Conservation (phyloP, 2,797 vertebrate genomes). For the Spondyliosoma cantharus region DNA sequence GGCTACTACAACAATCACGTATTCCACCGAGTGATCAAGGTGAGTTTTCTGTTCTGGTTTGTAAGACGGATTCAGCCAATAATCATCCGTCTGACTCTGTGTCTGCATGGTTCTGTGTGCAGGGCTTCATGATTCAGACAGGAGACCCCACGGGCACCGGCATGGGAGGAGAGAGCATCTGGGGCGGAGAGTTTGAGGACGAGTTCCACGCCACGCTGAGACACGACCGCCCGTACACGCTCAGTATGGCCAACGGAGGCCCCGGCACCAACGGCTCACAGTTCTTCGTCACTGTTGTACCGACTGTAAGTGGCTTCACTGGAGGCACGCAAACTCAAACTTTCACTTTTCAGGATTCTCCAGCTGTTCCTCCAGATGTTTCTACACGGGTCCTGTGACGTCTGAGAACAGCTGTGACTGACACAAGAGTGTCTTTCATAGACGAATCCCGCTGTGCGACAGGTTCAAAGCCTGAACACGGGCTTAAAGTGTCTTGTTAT, state of each 20-base stretch:
- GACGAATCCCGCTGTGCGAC: too few species aligned
- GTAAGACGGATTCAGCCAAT: accelerated
- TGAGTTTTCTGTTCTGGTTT: slow-evolving; percentile 46
- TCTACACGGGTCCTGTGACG: too few species aligned
- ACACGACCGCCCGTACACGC: slow-evolving; percentile 97
- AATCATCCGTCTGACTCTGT: neutral
- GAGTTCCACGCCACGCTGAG: slow-evolving; percentile 97
- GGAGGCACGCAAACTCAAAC: neutral
- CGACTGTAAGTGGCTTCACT: slow-evolving; percentile 88
- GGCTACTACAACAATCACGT: slow-evolving; percentile 96
- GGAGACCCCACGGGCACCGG: slow-evolving; percentile 98
- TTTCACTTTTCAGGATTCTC: too few species aligned
- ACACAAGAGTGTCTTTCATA: too few species aligned
- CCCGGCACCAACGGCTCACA: slow-evolving; percentile 96
- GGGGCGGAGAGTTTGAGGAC: slow-evolving; percentile 98
- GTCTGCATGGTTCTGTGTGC: neutral
- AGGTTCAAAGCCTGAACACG: neutral
- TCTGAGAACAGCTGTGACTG: too few species aligned
- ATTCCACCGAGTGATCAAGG: slow-evolving; percentile 98
- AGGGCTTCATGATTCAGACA: slow-evolving; percentile 99
- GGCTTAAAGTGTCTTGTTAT: neutral
- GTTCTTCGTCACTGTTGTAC: slow-evolving; percentile 98
- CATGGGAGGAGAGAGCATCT: slow-evolving; percentile 99
- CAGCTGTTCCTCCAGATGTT: too few species aligned
- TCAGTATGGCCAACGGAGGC: slow-evolving; percentile 98